phyloP scores from a whole-genome alignment of 2,888 invertebrate species.

The Aphodius sticticus region DNA sequence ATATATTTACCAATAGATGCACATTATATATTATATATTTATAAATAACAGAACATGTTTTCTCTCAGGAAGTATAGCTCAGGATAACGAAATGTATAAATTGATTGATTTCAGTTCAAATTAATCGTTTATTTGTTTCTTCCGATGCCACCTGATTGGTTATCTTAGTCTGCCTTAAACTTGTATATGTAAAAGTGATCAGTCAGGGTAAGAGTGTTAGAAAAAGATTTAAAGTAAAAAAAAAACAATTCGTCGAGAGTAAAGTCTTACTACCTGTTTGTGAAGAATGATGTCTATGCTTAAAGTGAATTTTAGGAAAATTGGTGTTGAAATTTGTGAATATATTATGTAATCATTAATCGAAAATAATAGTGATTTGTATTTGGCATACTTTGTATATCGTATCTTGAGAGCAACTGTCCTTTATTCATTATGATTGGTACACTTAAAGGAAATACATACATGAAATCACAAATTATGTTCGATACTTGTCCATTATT shows the following conservation, averaged over 20 bases:
- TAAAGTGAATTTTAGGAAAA: conserved; percentile 35
- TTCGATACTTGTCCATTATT: conserved; percentile 56
- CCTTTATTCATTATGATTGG: conserved; percentile 49
- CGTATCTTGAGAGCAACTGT: conserved; percentile 44
- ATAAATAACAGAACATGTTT: conserved; percentile 50
- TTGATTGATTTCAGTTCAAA: conserved; percentile 37
- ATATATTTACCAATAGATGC: conserved; percentile 40
- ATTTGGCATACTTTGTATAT: conserved; percentile 42
- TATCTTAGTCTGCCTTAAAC: conserved; percentile 38
- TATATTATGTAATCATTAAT: conserved; percentile 33
- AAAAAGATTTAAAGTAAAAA: conserved; percentile 27
- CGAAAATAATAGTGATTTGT: conserved; percentile 38
- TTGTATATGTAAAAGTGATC: conserved; percentile 36
- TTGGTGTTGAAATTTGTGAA: conserved; percentile 35
- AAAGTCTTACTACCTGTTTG: conserved; percentile 32
- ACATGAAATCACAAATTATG: conserved; percentile 48
- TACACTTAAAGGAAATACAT: conserved; percentile 51
- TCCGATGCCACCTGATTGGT: conserved; percentile 36
- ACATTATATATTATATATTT: conserved; percentile 43
- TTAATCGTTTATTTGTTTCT: conserved; percentile 33
- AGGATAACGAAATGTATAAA: conserved; percentile 48
- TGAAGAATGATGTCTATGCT: conserved; percentile 36
- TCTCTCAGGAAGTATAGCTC: conserved; percentile 61
- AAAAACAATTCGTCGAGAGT: conserved; percentile 22
- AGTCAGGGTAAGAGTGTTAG: conserved; percentile 36